These are phyloP conservation scores for Prietella phreatophila DNA, from an alignment of 2,113 vertebrate species.

Conservation along the genomic window DNA sequence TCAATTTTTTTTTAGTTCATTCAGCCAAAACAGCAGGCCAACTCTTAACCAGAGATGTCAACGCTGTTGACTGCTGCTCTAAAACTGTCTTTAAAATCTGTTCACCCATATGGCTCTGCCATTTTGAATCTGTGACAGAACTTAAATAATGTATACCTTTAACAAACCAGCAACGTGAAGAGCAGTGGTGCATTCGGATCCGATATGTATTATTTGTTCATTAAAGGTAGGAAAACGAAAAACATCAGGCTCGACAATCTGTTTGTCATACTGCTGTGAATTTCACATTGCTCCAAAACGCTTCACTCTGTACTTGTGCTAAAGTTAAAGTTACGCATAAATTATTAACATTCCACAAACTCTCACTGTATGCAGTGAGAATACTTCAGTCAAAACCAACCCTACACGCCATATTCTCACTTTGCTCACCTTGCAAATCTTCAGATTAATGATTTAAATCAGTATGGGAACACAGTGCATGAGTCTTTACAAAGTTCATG, in stretches of 20 bases:
- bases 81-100: slow-evolving; percentile 7
- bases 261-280: background rate
- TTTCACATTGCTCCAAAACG: background rate
- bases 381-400: background rate
- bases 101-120: slow-evolving; percentile 35
- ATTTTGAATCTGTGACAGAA: slow-evolving; percentile 10
- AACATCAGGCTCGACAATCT: slow-evolving; percentile 20
- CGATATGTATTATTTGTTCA: background rate
- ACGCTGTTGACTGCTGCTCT: background rate
- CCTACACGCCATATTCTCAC: background rate
- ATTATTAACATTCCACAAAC: background rate
- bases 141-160: slow-evolving; percentile 13
- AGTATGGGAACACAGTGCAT: background rate
- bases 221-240: slow-evolving; percentile 10
- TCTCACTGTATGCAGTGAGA: background rate
- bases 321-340: background rate
- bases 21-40: background rate
- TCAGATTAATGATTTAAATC: background rate
- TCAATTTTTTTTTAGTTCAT: background rate
- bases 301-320: background rate
- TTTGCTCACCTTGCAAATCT: background rate
- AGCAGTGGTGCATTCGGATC: slow-evolving; percentile 11
- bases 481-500: background rate
- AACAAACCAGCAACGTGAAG: slow-evolving; percentile 10
- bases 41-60: slow-evolving; percentile 6